Base-by-base conservation (phyloP, 1,140 invertebrate species). In the Saxidomus purpurata region DNA sequence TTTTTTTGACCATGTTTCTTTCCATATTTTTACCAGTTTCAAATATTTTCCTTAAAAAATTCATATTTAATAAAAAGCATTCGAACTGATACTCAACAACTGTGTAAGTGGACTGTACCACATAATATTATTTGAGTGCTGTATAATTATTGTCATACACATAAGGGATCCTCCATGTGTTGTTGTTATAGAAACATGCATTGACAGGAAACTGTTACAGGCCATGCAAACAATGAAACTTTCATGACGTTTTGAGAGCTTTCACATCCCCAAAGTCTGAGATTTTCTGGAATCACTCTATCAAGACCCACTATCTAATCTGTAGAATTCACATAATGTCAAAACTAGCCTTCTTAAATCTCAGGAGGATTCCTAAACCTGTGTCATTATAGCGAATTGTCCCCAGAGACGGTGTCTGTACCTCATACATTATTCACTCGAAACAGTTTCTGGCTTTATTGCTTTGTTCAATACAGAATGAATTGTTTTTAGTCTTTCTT, bases 251-350 rank as follows among this genome's bases (percentile, higher is more conserved):
- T 71, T 22, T 36, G 67, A 71, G 34, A 22, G 34, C 15, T 71
- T 71, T 38, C 34, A 38, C 31, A 38, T 71, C 34, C 36, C 9
- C 38, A 6, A 25, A 38, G 67, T 15, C 67, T 17, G 67, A 71
- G 67, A 71, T 71, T 71, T 71, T 40, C 67, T 36, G 67, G 34
- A 71, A 71, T 38, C 36, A 40, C 15, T 71, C 36, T 34, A 71
- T 71, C 34, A 71, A 38, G 67, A 38, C 11, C n/a, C n/a, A 22
- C 67, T 22, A 38, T 36, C 67, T 71, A 71, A 71, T 71, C 67
- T 38, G 67, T 71, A 40, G 67, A 71, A 71, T 71, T 71, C 67
- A 71, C 67, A 71, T 71, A 38, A 71, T 40, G 67, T 71, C 67
- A 71, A 71, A 71, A 71, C 34, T 71, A 71, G 34, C 67, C 34